Percentiles rank a stretch among this genome's conserved stretches.
phyloP scores from a whole-genome alignment of 37 sponge, comb jelly and placozoan genomes.

The Ephydatia muelleri region DNA sequence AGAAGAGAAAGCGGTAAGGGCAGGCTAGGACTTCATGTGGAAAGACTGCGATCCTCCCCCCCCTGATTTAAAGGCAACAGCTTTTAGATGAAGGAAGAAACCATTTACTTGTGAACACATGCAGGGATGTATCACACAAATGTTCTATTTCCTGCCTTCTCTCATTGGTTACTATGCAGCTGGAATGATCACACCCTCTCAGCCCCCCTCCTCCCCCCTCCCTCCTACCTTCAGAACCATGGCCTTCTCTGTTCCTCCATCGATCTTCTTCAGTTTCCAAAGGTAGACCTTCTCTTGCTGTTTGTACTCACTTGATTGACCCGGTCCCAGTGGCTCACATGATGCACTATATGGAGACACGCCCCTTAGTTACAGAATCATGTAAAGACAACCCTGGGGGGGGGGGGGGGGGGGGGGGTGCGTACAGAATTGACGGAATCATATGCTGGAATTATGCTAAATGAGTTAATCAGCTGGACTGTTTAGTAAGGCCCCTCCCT shows the following conservation, averaged over 20 bases:
- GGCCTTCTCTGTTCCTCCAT: conserved; percentile 71
- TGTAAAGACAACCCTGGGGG: too few relatives aligned
- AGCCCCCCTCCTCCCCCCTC: not conserved
- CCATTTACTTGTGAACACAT: too few relatives aligned
- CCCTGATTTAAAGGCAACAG: too few relatives aligned
- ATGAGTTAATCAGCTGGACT: too few relatives aligned
- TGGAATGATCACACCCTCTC: not conserved
- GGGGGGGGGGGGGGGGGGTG: too few relatives aligned
- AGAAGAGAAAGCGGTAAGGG: not conserved
- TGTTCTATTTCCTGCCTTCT: too few relatives aligned
- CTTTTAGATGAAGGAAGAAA: not conserved
- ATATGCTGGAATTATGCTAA: too few relatives aligned
- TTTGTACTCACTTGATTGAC: conserved; percentile 71
- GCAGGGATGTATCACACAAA: too few relatives aligned
- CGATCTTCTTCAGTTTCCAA: conserved; percentile 87
- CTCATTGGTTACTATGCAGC: not conserved
- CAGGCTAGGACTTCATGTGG: not conserved
- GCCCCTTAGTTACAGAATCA: too few relatives aligned
- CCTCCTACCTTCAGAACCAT: conserved; percentile 63
- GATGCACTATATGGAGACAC: conserved; percentile 34
- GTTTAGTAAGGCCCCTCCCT: too few relatives aligned
- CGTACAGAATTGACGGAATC: too few relatives aligned
- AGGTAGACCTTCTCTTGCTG: conserved; percentile 59
- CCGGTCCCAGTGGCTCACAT: conserved; percentile 74
- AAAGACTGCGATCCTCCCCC: not conserved